These are phyloP conservation scores for Indicator indicator DNA, from an alignment of 2,113 vertebrate species.

Conservation along the genomic window DNA sequence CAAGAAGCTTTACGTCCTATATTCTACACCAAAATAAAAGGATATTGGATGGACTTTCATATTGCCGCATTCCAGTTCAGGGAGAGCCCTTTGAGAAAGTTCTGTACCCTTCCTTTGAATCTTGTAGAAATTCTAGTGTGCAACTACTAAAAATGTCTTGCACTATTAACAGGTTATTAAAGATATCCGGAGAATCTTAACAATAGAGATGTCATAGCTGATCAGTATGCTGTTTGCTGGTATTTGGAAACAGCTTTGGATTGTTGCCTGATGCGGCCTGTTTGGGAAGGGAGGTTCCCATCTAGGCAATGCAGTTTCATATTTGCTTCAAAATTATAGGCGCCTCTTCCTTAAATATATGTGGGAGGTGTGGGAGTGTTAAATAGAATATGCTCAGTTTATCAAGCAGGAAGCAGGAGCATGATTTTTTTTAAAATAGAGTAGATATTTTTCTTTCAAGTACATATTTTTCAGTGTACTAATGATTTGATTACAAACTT, in stretches of 20 bases:
- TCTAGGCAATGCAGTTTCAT: neutral
- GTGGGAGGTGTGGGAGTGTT: neutral
- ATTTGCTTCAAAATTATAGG: neutral
- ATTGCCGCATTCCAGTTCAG: neutral
- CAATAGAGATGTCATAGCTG: neutral
- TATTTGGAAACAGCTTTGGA: neutral
- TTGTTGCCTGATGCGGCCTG: neutral
- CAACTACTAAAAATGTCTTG: neutral
- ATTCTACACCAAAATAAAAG: neutral
- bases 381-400: neutral
- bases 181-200: neutral
- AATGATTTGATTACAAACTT: constrained; percentile 48
- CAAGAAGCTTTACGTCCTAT: neutral
- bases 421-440: neutral
- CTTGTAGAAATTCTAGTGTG: neutral
- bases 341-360: neutral
- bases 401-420: neutral
- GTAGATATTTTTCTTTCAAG: constrained; percentile 34
- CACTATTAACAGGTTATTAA: neutral
- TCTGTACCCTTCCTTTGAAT: neutral
- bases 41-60: neutral
- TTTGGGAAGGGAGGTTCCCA: neutral
- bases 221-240: neutral
- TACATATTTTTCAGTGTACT: constrained; percentile 26
- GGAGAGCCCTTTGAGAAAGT: neutral